Evolutionary conservation across 30 jellyfish, hydroid and myxozoan species (phyloP).

Genomic region (Mastigias papua): DNA sequence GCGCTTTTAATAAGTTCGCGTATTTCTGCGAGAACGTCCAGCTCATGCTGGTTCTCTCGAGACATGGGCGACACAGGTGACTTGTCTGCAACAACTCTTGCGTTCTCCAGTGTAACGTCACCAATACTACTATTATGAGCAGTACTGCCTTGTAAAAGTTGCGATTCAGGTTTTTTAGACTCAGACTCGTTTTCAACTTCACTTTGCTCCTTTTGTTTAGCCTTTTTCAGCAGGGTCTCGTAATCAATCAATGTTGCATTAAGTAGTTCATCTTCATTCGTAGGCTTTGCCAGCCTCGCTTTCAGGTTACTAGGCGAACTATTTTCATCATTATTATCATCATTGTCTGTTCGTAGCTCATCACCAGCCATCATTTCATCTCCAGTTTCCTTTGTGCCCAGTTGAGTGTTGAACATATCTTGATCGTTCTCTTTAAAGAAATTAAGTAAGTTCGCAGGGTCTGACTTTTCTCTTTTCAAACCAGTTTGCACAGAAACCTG

Average conservation of each 20-base stretch:
- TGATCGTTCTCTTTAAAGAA: constrained; percentile 45
- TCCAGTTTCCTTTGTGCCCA: neutral
- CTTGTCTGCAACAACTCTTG: constrained; percentile 2
- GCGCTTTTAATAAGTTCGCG: constrained; percentile 70
- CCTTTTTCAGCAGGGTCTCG: constrained; percentile 32
- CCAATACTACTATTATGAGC: constrained; percentile 5
- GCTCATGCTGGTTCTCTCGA: constrained; percentile 50
- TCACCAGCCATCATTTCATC: constrained; percentile 9
- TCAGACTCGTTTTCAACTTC: neutral
- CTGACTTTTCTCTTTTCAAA: constrained; percentile 27
- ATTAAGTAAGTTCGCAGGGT: constrained; percentile 21
- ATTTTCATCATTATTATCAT: constrained; percentile 26
- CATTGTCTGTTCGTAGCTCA: constrained; percentile 13
- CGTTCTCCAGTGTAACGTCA: constrained; percentile 9
- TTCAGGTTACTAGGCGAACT: constrained; percentile 8
- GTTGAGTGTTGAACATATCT: neutral
- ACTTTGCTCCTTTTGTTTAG: neutral
- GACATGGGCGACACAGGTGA: constrained; percentile 31
- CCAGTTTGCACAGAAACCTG: constrained; percentile 26
- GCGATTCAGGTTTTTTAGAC: neutral
- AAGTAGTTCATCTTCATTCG: constrained; percentile 35
- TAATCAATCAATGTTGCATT: constrained; percentile 61
- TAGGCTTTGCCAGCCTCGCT: neutral
- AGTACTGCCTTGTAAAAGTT: neutral
- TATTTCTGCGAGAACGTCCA: constrained; percentile 64